Conservation (phyloP, 2,113 vertebrate genomes). For the Pogonocichla stellata region DNA sequence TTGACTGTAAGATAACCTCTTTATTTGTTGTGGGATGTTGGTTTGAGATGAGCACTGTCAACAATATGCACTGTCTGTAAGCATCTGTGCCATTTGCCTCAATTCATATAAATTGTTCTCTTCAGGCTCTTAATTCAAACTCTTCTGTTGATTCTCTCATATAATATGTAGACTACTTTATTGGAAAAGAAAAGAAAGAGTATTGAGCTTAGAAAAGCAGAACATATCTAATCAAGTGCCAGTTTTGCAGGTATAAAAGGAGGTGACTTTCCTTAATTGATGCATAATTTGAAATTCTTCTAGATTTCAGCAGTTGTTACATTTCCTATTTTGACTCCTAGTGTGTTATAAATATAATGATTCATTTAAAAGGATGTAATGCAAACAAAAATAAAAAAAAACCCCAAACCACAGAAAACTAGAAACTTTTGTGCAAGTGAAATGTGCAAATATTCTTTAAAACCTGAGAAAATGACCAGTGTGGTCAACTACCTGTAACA, state of each 20-base stretch:
- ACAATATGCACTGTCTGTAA: slow-evolving; percentile 34
- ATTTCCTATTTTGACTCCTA: background rate
- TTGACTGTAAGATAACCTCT: slow-evolving; percentile 67
- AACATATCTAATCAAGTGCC: background rate
- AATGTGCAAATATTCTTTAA: background rate
- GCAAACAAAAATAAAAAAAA: background rate
- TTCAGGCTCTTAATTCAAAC: slow-evolving; percentile 47
- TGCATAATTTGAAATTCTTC: background rate
- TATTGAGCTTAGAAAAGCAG: background rate
- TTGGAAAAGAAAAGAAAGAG: background rate
- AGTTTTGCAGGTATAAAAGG: background rate
- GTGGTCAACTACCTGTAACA: background rate
- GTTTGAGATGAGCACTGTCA: slow-evolving; percentile 63
- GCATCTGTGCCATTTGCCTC: slow-evolving; percentile 41
- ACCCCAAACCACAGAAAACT: background rate
- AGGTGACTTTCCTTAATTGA: background rate
- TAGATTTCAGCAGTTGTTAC: background rate
- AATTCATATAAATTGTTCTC: slow-evolving; percentile 12
- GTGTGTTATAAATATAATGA: background rate
- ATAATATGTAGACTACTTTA: background rate
- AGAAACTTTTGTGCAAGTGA: background rate
- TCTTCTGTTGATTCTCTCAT: slow-evolving; percentile 23
- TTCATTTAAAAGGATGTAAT: background rate
- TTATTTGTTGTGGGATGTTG: slow-evolving; percentile 54
- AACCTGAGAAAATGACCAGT: background rate